Percentiles rank a stretch among this genome's conserved stretches.
phyloP scores from a whole-genome alignment of 2,113 vertebrate genomes.

The Trinectes maculatus region DNA sequence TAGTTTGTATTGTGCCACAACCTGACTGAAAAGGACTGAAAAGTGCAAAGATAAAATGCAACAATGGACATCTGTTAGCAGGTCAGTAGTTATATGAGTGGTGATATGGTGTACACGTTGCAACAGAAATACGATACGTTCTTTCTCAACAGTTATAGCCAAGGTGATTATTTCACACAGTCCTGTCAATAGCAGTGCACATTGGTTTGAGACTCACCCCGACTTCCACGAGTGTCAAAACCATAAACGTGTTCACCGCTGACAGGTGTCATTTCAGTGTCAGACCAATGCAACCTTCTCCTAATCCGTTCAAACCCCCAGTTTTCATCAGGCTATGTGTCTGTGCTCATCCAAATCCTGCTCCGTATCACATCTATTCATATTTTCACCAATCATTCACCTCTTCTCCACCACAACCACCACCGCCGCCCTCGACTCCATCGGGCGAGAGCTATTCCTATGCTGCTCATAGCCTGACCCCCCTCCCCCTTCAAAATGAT shows the following conservation, averaged over 20 bases:
- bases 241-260: not conserved
- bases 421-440: not conserved
- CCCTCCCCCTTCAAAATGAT: not conserved
- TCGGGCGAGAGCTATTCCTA: not conserved
- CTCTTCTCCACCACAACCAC: not conserved
- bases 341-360: not conserved
- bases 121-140: not conserved
- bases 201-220: not conserved
- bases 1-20: too few relatives aligned
- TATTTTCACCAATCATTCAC: not conserved
- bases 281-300: not conserved
- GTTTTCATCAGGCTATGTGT: not conserved
- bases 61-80: not conserved
- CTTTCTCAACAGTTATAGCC: not conserved
- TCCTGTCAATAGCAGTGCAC: not conserved
- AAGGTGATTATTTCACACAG: not conserved
- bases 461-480: not conserved
- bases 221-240: not conserved
- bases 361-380: not conserved
- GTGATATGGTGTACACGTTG: not conserved
- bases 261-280: slow-evolving; percentile 5
- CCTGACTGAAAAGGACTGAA: too few relatives aligned
- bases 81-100: not conserved
- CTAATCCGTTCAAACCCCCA: not conserved
- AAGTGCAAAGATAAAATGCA: not conserved